Base-by-base conservation (phyloP, 2,113 vertebrate species). In the Laterallus jamaicensis region DNA sequence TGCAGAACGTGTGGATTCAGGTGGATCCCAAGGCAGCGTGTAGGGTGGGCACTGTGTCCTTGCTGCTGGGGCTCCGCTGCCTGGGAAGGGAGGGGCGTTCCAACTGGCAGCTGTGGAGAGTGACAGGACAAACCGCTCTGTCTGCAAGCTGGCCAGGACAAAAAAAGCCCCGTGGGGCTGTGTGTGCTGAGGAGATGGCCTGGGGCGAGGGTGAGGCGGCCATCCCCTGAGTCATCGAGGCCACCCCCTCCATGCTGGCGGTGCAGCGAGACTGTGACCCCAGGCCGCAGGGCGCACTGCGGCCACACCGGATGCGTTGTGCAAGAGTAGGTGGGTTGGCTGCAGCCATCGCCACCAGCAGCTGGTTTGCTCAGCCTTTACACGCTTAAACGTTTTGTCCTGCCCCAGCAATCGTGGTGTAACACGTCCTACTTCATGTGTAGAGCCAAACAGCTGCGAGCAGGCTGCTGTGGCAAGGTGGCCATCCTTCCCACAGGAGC, bases 291-390 rank as follows among this genome's bases (percentile, higher is more conserved):
- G 79, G 28, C 20, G 55, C 89, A 63, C 56, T 37, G 10, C 28
- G 31, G 88, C 79, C 29, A 7, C 25, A 15, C 19, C 22, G 21
- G 76, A 63, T 18, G 20, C 31, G 11, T 97, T 97, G 95, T 83
- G 82, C 96, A 97, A 97, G 96, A 96, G 85, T 9, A 74, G 96
- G 94, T 85, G 95, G 49, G 95, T 18, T 74, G 56, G 56, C 78
- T 77, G 58, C 64, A 62, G 49, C 94, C 77, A 14, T 75, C 24
- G 35, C 73, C 93, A 87, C 77, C 92, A 74, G 91, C 95, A 82
- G 62, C 94, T 22, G 44, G 58, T 32, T 69, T 47, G 52, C 60
- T 32, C 66, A 42, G 76, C 73, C 91, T 66, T 71, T 73, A 94
- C 93, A 80, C 14, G 82, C 59, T 42, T 50, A 39, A 71, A 28